Base-by-base conservation (phyloP, 1,140 invertebrate species). In the Drosophila asahinai region DNA sequence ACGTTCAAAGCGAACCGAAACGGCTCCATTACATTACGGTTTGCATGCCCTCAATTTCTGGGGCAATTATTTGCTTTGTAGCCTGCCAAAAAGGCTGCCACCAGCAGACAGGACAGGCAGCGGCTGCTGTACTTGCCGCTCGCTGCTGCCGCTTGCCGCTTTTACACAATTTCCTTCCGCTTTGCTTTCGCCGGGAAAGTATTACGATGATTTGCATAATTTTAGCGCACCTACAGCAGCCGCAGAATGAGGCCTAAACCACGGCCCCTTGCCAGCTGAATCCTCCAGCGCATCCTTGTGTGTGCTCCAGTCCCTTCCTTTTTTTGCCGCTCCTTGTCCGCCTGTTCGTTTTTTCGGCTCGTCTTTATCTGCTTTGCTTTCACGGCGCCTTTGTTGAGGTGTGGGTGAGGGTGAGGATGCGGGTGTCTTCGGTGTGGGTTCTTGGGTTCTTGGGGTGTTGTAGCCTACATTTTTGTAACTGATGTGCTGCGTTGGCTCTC, bases 191-290 rank as follows among this genome's bases (percentile, higher is more conserved):
- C 63, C 75, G 63, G 78, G 62, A 89, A 86, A 82, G 86, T 86
- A 90, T 90, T 90, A 90, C 86, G 86, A 90, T 90, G 86, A 90
- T 90, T 90, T 90, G 86, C 86, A 90, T 90, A 90, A 90, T 90
- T 90, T 86, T 76, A 79, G 84, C 81, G 79, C 81, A 89, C 86
- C 84, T 89, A 76, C 86, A 81, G 67, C 70, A 80, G 68, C 86
- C 79, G 48, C 77, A 74, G 45, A 54, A 63, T 58, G 67, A 71
- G 79, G 63, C 64, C 68, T 64, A 78, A 79, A 61, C 83, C 65
- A 49, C 77, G 68, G 57, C 42, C 45, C 45, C 45, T 30, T 49
- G 58, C 65, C 65, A 40, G 17, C 43, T 49, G 65, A 74, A 74
- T 74, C 70, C 71, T 74, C 67, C 57, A 66, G 59, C 67, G 80